Percentiles rank a stretch among this genome's conserved stretches.
Conservation (phyloP, 2,797 vertebrate species). For the Gobionotothen gibberifrons region DNA sequence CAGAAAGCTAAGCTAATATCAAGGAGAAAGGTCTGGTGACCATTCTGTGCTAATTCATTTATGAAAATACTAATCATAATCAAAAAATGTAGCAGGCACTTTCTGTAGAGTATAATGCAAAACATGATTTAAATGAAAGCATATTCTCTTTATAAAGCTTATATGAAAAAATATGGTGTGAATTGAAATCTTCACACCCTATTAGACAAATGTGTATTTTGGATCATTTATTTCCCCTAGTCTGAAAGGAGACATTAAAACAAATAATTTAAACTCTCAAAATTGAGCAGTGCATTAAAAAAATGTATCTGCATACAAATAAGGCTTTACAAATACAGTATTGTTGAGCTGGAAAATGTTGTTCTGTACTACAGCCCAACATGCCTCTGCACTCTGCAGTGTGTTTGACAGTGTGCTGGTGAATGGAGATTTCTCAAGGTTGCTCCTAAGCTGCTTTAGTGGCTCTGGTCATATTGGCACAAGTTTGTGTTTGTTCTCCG, state of each 20-base stretch:
- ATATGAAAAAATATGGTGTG: too few species aligned
- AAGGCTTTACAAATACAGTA: background rate
- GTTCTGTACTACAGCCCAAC: background rate
- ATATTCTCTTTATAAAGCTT: background rate
- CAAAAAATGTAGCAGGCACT: background rate
- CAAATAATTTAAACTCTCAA: too few species aligned
- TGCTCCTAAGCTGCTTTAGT: conserved; percentile 36
- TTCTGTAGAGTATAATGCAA: background rate
- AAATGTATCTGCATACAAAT: too few species aligned
- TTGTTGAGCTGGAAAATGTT: background rate
- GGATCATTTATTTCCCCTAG: too few species aligned
- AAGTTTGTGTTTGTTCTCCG: conserved; percentile 58
- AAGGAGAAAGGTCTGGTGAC: background rate
- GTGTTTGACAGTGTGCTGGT: background rate
- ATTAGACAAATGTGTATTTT: too few species aligned
- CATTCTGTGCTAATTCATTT: background rate
- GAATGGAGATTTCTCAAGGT: conserved; percentile 15
- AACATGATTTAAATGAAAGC: background rate
- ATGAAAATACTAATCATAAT: background rate
- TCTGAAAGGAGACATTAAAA: too few species aligned
- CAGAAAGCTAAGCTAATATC: background rate
- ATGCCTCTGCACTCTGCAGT: background rate
- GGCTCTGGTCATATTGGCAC: conserved; percentile 49
- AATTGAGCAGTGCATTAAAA: too few species aligned
- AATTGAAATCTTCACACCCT: too few species aligned